Evolutionary conservation across 1,140 invertebrate species (phyloP), one percentile per base, ranked within the genome.

Genomic region (Halyomorpha halys): DNA sequence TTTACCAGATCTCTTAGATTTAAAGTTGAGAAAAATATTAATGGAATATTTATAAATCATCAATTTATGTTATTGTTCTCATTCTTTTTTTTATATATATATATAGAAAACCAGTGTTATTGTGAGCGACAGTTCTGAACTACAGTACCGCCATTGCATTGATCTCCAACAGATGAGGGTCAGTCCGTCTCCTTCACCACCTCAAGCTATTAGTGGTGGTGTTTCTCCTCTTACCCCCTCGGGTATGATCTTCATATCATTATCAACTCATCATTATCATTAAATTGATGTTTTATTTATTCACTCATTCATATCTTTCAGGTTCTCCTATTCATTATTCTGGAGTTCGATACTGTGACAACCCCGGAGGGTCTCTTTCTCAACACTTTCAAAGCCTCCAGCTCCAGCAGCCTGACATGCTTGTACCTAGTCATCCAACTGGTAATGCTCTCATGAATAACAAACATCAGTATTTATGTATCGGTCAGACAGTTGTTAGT

Each of bases 121-220:
- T 45, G 39, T 47, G 1, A 51, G 21, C 14, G 62, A 66, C 51
- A 51, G 54, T n/a, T 47, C 62, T 9, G 68, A 67, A 61, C 44
- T 69, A n/a, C 68, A 69, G 39, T 62, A 65, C 16, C 54, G 64
- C n/a, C 68, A 69, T 49, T 63, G 59, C 19, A 51, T 66, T n/a
- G 66, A 69, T 45, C 60, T 69, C 25, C 68, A 68, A 49, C 68
- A 69, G 56, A 68, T 69, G 66, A 65, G 68, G 25, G 65, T 61
- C 5, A 69, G 62, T 23, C 68, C 68, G 9, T 64, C 66, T 6
- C 64, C 63, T 53, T 67, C 65, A 8, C 68, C 68, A 2, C 68
- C 67, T 51, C 66, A 67, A 39, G 23, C 64, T 21, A 27, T 65
- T 54, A 66, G 65, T 39, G 68, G 68, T 5, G 65, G 61, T 47